Base-by-base conservation (phyloP, 1,140 invertebrate species). In the Heliconius congener region DNA sequence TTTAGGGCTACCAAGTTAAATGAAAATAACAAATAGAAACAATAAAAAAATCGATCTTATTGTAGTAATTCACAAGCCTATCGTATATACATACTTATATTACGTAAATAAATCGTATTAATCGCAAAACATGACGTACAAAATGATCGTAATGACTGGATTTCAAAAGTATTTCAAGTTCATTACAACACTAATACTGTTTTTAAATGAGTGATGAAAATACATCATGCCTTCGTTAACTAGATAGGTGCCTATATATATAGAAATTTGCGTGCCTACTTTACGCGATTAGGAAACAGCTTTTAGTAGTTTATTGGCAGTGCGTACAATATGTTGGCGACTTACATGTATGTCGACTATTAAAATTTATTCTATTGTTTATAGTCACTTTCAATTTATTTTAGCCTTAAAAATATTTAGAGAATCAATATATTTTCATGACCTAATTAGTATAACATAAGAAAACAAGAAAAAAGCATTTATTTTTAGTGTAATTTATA, bases 221-320 rank as follows among this genome's bases (percentile, higher is more conserved):
- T 71, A 76, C 75, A 66, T 81, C 80, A 50, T 75, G 77, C 34
- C 34, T 27, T 77, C 76, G 60, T 79, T 83, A 77, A 76, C 71
- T 80, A 66, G 11, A 1, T 60, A 79, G 74, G 46, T 82, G 73
- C 73, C 8, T 66, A 78, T 82, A 75, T 75, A 78, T 83, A 77
- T 75, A 79, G 84, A 73, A 77, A 78, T 78, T 82, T 77, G 81
- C 80, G 80, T 80, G 83, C 76, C 72, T 73, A 70, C 72, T 73
- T 74, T 76, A 79, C 74, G 78, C 52, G 79, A 82, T 86, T 87
- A 84, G 78, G 86, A 84, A 87, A 81, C 77, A 37, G 73, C 76
- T 76, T 72, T 82, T 81, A 84, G 81, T 80, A 80, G 83, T 84
- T 77, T 87, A 87, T 86, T 86, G 84, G 83, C 83, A 83, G 80